These are phyloP conservation scores for Pelmatolapia mariae DNA, from an alignment of 2,113 vertebrate species.

Conservation along the genomic window DNA sequence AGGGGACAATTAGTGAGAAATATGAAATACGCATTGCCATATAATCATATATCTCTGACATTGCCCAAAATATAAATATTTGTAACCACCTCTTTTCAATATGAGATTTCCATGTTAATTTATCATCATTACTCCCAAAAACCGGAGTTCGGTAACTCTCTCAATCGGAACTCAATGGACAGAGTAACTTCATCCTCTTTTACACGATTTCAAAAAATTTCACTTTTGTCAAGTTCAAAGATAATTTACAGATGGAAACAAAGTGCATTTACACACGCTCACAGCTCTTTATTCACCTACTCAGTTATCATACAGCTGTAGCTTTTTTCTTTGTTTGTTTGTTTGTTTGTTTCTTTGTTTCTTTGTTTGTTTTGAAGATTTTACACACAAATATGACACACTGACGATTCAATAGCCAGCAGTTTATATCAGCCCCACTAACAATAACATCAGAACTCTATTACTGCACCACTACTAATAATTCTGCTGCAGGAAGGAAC, in stretches of 20 bases:
- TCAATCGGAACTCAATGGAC: rapidly evolving
- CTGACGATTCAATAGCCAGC: background rate
- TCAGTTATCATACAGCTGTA: background rate
- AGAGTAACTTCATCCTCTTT: background rate
- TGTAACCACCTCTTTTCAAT: background rate
- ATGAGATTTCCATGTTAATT: background rate
- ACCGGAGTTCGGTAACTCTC: background rate
- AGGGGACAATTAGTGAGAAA: background rate
- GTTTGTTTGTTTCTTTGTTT: background rate
- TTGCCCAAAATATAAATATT: background rate
- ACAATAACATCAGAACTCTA: background rate
- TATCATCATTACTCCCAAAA: background rate
- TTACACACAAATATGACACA: background rate
- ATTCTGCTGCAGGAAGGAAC: background rate
- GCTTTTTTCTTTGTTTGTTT: background rate
- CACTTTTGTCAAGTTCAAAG: background rate
- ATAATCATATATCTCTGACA: background rate
- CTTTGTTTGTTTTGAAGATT: background rate
- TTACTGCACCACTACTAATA: background rate
- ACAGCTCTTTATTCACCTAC: background rate
- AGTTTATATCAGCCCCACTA: background rate
- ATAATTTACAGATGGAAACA: background rate
- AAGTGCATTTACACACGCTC: rapidly evolving
- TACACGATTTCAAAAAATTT: background rate
- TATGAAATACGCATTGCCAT: background rate